These are phyloP conservation scores for Aix galericulata DNA, from an alignment of 2,113 vertebrate species.

Conservation along the genomic window DNA sequence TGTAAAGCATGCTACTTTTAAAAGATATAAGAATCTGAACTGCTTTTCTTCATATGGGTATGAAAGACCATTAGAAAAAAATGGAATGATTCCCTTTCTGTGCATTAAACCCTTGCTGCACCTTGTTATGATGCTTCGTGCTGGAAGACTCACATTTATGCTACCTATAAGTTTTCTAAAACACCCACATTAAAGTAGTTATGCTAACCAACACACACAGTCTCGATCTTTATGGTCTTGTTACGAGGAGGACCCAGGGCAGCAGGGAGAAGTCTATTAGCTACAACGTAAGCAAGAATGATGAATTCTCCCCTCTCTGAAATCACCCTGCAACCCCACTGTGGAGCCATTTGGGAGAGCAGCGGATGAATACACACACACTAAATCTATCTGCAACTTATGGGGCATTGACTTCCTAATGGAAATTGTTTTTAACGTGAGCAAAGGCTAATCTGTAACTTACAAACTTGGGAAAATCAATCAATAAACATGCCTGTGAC, in stretches of 20 bases:
- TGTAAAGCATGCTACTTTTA: constrained; percentile 57
- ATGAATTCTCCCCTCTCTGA: neutral
- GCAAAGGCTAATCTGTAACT: neutral
- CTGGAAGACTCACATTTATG: constrained; percentile 17
- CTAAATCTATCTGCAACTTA: neutral
- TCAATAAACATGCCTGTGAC: constrained; percentile 13
- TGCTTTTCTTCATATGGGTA: constrained; percentile 57
- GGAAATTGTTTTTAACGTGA: neutral
- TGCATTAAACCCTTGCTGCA: constrained; percentile 36
- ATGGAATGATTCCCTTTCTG: constrained; percentile 48
- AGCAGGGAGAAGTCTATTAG: neutral
- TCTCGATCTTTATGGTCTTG: constrained; percentile 9
- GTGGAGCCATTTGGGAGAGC: neutral
- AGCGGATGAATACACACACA: neutral
- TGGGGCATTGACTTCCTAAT: neutral
- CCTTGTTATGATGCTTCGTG: constrained; percentile 41
- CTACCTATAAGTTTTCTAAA: constrained; percentile 33
- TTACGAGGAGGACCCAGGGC: neutral
- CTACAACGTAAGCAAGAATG: neutral
- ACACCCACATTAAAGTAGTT: constrained; percentile 35
- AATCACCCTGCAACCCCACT: neutral
- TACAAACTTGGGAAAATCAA: neutral
- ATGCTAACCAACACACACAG: constrained; percentile 3
- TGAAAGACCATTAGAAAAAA: constrained; percentile 71
- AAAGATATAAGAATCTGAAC: constrained; percentile 68